Evolutionary conservation across 35 echinoderm and acorn worm species (phyloP).

Genomic region (Stichopus chloronotus): DNA sequence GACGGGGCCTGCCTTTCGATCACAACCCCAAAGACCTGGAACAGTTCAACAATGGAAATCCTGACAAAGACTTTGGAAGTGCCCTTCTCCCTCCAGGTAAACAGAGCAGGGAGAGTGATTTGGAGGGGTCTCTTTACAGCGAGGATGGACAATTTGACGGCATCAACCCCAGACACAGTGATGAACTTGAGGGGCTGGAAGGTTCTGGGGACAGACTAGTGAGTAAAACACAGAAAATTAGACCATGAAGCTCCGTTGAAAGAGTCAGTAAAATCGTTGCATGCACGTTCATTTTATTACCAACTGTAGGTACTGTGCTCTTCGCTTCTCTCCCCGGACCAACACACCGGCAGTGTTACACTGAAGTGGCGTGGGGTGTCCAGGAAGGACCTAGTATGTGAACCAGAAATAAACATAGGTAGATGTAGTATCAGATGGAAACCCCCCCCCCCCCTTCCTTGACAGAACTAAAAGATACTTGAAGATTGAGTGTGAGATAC

Average conservation of each 20-base stretch:
- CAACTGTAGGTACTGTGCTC: too few relatives aligned
- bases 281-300: too few relatives aligned
- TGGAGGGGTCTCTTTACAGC: conserved; percentile 24
- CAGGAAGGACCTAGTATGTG: too few relatives aligned
- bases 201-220: conserved; percentile 43
- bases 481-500: too few relatives aligned
- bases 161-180: neutral
- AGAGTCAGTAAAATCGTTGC: too few relatives aligned
- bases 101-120: neutral
- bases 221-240: neutral
- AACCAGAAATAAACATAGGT: too few relatives aligned
- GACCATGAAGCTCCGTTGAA: neutral
- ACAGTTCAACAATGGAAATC: neutral
- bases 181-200: conserved; percentile 23
- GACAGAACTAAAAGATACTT: too few relatives aligned
- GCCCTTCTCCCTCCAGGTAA: neutral
- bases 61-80: conserved; percentile 50
- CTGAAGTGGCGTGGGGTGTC: too few relatives aligned
- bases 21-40: neutral
- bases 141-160: neutral
- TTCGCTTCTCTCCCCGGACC: too few relatives aligned
- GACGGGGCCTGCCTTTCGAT: neutral
- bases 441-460: too few relatives aligned
- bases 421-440: too few relatives aligned
- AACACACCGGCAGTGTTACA: too few relatives aligned